Conservation (phyloP, 2,113 vertebrate genomes). For the human region DNA sequence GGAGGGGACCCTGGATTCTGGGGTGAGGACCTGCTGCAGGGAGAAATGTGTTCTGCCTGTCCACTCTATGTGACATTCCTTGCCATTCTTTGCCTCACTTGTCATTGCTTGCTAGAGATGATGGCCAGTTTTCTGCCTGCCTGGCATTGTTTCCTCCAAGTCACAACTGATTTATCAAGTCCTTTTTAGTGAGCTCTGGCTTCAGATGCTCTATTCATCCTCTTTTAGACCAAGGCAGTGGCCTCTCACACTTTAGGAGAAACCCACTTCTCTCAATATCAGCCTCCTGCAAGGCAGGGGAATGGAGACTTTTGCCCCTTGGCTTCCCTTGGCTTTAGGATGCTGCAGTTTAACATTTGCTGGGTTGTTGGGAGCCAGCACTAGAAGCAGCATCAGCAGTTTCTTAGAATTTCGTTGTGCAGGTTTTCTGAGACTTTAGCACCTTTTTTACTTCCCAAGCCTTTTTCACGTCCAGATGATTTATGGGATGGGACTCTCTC, state of each 20-base stretch:
- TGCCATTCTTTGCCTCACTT: not conserved
- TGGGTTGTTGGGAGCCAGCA: not conserved
- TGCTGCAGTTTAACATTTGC: not conserved
- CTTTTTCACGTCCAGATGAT: not conserved
- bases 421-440: not conserved
- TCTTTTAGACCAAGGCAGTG: not conserved
- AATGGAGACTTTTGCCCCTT: not conserved
- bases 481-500: not conserved
- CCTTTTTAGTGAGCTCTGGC: not conserved
- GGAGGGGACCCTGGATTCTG: rapidly evolving
- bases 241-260: not conserved
- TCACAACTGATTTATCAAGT: not conserved
- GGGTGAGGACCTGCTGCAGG: not conserved
- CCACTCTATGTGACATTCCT: not conserved
- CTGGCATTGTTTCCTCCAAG: not conserved
- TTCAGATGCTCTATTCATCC: not conserved
- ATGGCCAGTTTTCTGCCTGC: not conserved
- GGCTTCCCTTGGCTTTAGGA: not conserved
- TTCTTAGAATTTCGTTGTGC: not conserved
- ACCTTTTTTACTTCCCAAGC: not conserved
- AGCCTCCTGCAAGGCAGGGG: not conserved
- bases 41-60: not conserved
- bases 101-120: conserved; percentile 3
- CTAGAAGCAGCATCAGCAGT: not conserved
- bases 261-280: not conserved